Base-by-base conservation (phyloP, 2,888 invertebrate genomes). In the Elegia similella region DNA sequence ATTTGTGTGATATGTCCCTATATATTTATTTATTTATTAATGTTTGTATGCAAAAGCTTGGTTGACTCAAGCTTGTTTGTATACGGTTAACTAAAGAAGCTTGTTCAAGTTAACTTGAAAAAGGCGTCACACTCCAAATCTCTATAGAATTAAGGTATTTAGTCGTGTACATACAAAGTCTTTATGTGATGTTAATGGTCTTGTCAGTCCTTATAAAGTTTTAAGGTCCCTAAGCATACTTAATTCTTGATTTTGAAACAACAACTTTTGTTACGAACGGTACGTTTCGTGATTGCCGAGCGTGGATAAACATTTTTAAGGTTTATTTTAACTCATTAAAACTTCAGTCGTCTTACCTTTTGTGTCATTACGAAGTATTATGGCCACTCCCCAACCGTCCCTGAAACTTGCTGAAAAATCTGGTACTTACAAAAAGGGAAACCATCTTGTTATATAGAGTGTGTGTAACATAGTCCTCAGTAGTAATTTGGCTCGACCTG, bases 271-370 rank as follows among this genome's bases (percentile, higher is more conserved):
- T 17, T 23, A 12, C 23, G 1, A n/a, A 30, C 29, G 29, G 15
- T 30, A 29, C 13, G 3, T 29, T 13, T 13, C n/a, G 13, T 48
- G n/a, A 10, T 13, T 48, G 23, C 23, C 23, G 23, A 23, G 23
- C 23, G 23, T 23, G 23, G 5, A 23, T 23, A 8, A n/a, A 48
- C 47, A 13, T 30, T 43, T 53, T 43, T 30, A 15, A 46, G 43
- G 44, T 55, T 53, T 43, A 43, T 17, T 29, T 23, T 15, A 53
- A 53, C 42, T 53, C 42, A 53, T 53, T 53, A 53, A 53, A 53
- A 53, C 42, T 53, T 53, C n/a, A 38, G 47, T 47, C 30, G 30
- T 47, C 23, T 23, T 42, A n/a, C 53, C 42, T 43, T 53, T 53
- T 52, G 42, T 53, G 13, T 53, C 42, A 43, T 53, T 43, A 53